phyloP scores from a whole-genome alignment of 2,113 vertebrate genomes.

The Speoplatyrhinus poulsoni region DNA sequence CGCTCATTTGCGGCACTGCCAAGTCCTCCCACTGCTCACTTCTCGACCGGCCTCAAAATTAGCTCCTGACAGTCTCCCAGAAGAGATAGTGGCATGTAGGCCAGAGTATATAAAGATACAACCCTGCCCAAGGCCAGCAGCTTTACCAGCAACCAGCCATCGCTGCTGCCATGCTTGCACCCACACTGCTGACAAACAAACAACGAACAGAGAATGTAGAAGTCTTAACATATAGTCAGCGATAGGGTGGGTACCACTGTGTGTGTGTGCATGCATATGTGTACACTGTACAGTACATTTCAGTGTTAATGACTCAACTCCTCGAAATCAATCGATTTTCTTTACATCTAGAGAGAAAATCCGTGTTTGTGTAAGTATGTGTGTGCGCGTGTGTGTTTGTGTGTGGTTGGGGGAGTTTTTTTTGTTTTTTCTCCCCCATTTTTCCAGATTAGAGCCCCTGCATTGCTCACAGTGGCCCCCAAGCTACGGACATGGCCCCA shows the following conservation, averaged over 20 bases:
- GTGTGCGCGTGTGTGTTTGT: too few relatives aligned
- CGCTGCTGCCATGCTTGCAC: constrained; percentile 6
- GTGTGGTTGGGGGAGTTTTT: too few relatives aligned
- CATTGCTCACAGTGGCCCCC: constrained; percentile 44
- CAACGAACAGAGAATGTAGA: constrained; percentile 16
- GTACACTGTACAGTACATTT: too few relatives aligned
- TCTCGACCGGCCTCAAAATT: constrained; percentile 36
- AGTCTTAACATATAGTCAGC: not conserved
- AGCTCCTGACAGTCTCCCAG: constrained; percentile 39
- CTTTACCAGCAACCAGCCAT: constrained; percentile 28
- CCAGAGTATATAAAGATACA: constrained; percentile 45
- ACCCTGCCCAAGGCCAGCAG: constrained; percentile 24
- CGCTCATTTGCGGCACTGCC: constrained; percentile 2
- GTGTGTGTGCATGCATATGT: not conserved
- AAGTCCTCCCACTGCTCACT: constrained; percentile 13
- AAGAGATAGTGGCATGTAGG: constrained; percentile 48
- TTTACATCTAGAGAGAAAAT: not conserved
- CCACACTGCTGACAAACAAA: constrained; percentile 16
- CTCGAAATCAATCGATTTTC: not conserved
- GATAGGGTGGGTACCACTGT: constrained; percentile 3
- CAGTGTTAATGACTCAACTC: too few relatives aligned
- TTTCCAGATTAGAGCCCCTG: constrained; percentile 32
- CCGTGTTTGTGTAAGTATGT: too few relatives aligned
- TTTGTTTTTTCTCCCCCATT: too few relatives aligned
- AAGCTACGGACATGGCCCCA: constrained; percentile 62